Evolutionary conservation across 2,113 vertebrate genomes (phyloP), one percentile per base, ranked within the genome.

Genomic region (Gadus macrocephalus): DNA sequence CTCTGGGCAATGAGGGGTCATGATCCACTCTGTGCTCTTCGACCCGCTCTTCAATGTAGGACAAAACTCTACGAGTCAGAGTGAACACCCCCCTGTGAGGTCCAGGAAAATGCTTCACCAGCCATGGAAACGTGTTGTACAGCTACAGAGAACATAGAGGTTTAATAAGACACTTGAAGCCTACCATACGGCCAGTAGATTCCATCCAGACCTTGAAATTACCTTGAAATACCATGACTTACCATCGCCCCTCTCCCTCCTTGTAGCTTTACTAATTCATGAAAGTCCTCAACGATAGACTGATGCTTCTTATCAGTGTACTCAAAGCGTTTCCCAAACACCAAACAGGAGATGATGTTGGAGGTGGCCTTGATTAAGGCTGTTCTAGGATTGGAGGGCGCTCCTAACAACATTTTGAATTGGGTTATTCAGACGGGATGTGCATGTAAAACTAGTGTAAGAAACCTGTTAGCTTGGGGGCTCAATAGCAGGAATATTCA

Each of bases 331-430:
- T 78, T 64, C 4, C 83, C 83, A 67, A 88, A 85, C 75, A 86
- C 80, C 81, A 88, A 73, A 68, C 81, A 86, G 76, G 78, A 81
- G 74, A 88, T 83, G 65, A 85, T 68, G 70, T 86, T 88, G 65
- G 86, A 85, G 58, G 95, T 92, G 28, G 94, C 92, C 0, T 86
- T 87, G 58, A 92, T 91, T 19, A 95, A 85, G 74, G 91, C 87
- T 62, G 87, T 72, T 7, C 90, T 91, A 28, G 89, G 87, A 71
- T 93, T 73, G 76, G 95, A 93, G 0, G 92, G 81, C 62, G 92
- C 84, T 3, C 90, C 94, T 96, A 72, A 31, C 31, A 31, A 31
- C 5, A 31, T 31, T 31, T 31, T 2, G 31, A 31, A 31, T 31
- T 6, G 5, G 5, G 31, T 6, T 31, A 31, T 31, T 31, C 31